Conservation (phyloP, 2,888 invertebrate species). For the Scaptomyza cyrtandrae region DNA sequence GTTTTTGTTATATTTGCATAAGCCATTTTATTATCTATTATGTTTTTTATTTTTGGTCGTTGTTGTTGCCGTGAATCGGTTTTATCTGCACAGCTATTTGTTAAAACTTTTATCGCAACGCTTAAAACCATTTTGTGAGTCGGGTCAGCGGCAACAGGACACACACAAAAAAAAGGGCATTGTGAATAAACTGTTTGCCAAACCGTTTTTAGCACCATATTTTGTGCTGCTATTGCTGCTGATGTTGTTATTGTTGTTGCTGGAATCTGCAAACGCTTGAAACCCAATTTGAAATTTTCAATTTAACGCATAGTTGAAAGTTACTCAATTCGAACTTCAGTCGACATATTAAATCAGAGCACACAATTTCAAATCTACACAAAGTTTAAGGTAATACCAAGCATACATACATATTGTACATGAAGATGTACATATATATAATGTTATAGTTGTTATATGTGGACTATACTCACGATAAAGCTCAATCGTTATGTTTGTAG, state of each 20-base stretch:
- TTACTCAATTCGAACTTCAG: conserved; percentile 8
- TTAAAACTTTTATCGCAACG: conserved; percentile 77
- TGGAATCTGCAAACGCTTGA: conserved; percentile 28
- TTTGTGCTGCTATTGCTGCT: conserved; percentile 31
- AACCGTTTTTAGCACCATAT: conserved; percentile 66
- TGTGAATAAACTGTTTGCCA: conserved; percentile 60
- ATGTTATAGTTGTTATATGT: background rate
- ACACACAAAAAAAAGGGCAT: conserved; percentile 19
- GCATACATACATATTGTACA: background rate
- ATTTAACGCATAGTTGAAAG: conserved; percentile 28
- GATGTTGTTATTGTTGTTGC: conserved; percentile 4
- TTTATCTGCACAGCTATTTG: conserved; percentile 76
- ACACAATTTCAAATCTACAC: conserved; percentile 3
- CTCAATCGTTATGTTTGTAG: conserved; percentile 89
- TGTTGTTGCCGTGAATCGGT: conserved; percentile 25
- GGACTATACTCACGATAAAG: conserved; percentile 88
- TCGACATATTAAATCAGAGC: conserved; percentile 12
- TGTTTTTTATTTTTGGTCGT: conserved; percentile 11
- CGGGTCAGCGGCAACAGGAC: conserved; percentile 27
- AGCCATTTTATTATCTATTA: conserved; percentile 72
- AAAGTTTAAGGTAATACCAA: background rate
- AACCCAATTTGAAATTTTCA: conserved; percentile 50
- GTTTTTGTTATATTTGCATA: conserved; percentile 66
- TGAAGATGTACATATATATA: no score
- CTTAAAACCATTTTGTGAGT: conserved; percentile 51